Conservation (phyloP, 2,113 vertebrate genomes). For the Tragelaphus scriptus region DNA sequence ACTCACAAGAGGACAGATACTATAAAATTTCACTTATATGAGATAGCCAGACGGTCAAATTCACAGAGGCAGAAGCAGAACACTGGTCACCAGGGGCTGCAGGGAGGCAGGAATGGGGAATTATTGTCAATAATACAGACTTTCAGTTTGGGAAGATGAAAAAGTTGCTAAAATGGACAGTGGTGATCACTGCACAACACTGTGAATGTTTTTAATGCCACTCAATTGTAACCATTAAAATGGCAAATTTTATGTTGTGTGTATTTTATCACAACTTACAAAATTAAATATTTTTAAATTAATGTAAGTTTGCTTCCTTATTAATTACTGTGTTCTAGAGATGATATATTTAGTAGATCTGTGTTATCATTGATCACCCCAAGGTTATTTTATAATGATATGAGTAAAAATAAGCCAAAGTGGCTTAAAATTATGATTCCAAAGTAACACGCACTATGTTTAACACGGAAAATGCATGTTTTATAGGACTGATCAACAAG, state of each 20-base stretch:
- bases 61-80: neutral
- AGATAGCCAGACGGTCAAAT: neutral
- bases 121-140: neutral
- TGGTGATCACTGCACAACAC: neutral
- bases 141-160: neutral
- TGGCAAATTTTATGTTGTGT: neutral
- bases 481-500: neutral
- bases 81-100: neutral
- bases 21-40: neutral
- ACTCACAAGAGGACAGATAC: neutral
- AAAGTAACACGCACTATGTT: neutral
- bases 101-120: neutral
- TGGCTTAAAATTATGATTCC: neutral
- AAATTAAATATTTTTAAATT: neutral
- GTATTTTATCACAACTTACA: neutral
- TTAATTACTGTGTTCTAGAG: neutral
- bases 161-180: neutral
- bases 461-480: neutral
- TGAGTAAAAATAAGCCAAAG: conserved; percentile 4
- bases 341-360: neutral
- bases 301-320: neutral
- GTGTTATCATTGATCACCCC: neutral
- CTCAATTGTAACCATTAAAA: neutral
- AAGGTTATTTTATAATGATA: conserved; percentile 28
- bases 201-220: neutral